These are phyloP conservation scores for Acanthis flammea DNA, from an alignment of 2,797 vertebrate genomes.

Conservation along the genomic window DNA sequence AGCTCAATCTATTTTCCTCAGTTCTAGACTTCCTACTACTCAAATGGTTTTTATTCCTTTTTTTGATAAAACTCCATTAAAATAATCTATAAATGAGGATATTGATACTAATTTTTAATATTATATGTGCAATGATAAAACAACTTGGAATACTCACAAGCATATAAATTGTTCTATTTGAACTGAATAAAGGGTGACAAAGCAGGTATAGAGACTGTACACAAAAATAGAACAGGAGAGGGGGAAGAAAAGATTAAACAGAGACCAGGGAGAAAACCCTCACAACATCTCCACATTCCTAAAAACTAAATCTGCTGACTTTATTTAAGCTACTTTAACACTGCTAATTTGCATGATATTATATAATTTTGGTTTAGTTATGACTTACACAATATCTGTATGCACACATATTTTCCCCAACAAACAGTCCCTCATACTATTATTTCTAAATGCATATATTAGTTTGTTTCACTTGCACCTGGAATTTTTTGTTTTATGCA, in stretches of 20 bases:
- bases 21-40: neutral
- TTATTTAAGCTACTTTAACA: neutral
- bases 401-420: neutral
- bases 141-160: neutral
- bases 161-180: neutral
- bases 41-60: neutral
- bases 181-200: neutral
- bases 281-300: neutral
- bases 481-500: neutral
- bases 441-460: neutral
- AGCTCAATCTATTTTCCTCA: fast-evolving
- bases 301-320: neutral
- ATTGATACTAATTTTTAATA: neutral
- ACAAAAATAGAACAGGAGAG: neutral
- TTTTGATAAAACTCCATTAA: neutral
- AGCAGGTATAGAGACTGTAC: neutral
- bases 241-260: neutral
- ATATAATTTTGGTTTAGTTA: neutral
- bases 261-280: neutral
- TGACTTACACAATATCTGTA: neutral
- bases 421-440: neutral
- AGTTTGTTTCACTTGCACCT: neutral
- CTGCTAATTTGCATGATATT: neutral
- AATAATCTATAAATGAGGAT: neutral
- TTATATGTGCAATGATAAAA: neutral